Percentiles rank a stretch among this genome's conserved stretches.
Conservation (phyloP, 2,113 vertebrate genomes). For the Sinosuthora webbiana region DNA sequence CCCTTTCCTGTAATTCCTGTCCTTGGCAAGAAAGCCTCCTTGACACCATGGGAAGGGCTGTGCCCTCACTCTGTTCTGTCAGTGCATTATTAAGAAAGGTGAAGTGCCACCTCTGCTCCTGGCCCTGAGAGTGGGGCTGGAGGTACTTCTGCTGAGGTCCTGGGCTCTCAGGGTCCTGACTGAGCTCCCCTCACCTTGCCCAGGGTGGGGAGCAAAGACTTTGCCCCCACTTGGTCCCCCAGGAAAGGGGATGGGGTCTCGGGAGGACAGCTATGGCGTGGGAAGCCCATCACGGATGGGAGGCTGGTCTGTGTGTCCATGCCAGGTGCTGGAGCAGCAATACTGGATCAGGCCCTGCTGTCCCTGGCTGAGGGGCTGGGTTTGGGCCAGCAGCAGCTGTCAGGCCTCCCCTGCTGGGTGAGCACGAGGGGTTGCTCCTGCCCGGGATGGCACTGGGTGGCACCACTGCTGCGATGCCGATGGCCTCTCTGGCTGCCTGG, state of each 20-base stretch:
- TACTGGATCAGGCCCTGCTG: neutral
- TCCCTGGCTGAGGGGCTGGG: neutral
- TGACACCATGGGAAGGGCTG: neutral
- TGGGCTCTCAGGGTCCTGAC: neutral
- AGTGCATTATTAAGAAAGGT: neutral
- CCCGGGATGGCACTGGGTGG: fast-evolving
- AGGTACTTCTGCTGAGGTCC: neutral
- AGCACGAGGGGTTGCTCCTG: neutral
- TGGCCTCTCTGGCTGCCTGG: neutral
- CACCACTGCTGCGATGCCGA: fast-evolving
- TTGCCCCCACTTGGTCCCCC: neutral
- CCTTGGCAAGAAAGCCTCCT: neutral
- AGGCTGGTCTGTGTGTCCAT: neutral
- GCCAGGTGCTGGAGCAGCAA: neutral
- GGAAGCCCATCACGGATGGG: neutral
- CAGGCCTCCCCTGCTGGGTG: neutral
- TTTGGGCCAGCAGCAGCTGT: neutral
- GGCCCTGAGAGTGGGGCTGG: neutral
- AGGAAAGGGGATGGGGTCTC: neutral
- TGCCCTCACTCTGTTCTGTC: neutral
- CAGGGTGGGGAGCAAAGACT: neutral
- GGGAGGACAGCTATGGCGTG: fast-evolving
- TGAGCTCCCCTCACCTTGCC: neutral
- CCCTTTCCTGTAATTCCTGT: neutral
- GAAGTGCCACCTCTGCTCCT: neutral